A percentile compares a stretch with the other conserved stretches of the same genome.
Evolutionary conservation across 2,888 invertebrate genomes (phyloP).

Genomic region (Strigamia crassipes): DNA sequence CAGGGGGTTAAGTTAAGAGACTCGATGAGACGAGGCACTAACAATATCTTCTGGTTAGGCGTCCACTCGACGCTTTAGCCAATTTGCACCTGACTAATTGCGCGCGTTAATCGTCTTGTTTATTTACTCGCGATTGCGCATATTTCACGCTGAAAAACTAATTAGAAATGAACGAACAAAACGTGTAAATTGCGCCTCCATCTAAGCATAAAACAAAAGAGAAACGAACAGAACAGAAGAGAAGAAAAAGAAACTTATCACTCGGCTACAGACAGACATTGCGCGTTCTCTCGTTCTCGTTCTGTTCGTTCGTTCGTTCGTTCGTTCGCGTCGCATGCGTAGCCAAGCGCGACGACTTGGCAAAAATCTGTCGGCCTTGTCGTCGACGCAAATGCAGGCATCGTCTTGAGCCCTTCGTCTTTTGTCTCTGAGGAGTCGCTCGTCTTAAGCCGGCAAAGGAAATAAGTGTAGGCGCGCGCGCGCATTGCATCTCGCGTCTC

Average conservation of each 20-base stretch:
- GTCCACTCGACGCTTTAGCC: constrained; percentile 12
- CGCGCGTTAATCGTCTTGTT: background rate
- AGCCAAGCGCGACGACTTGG: constrained; percentile 18
- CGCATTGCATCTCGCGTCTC: background rate
- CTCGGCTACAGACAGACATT: too few relatives aligned
- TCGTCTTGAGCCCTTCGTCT: background rate
- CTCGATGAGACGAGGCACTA: constrained; percentile 1
- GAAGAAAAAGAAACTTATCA: too few relatives aligned
- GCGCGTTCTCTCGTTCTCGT: too few relatives aligned
- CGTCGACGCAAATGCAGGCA: background rate
- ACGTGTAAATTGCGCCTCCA: too few relatives aligned
- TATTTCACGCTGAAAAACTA: background rate
- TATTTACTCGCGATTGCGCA: background rate
- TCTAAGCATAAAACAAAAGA: too few relatives aligned
- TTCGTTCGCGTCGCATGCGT: background rate
- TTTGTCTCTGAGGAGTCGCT: background rate
- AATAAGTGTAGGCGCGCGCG: background rate
- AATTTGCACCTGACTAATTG: background rate
- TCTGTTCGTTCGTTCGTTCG: too few relatives aligned
- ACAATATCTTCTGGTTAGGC: background rate
- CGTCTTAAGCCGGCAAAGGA: constrained; percentile 8
- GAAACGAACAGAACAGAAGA: too few relatives aligned
- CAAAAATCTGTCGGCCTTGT: constrained; percentile 30
- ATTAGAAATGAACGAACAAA: too few relatives aligned
- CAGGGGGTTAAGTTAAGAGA: constrained; percentile 17